Conservation (phyloP, 2,888 invertebrate genomes). For the Drosophila cracens region DNA sequence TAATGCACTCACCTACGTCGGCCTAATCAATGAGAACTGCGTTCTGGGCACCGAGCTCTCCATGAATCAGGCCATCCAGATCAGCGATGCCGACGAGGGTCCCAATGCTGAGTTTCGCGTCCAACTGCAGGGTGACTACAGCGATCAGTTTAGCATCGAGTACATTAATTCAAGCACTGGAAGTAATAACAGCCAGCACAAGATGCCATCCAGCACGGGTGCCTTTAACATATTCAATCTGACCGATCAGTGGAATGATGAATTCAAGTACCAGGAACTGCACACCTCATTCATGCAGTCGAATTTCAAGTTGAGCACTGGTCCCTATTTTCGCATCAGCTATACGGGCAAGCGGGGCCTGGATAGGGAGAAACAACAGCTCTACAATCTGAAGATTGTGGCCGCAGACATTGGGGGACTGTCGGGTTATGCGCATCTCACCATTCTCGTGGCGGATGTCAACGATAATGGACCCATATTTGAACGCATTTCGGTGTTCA, state of each 20-base stretch:
- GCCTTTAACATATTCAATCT: slow-evolving; percentile 83
- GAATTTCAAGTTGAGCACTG: slow-evolving; percentile 75
- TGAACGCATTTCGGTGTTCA: slow-evolving; percentile 89
- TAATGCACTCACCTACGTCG: slow-evolving; percentile 89
- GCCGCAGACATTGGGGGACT: slow-evolving; percentile 92
- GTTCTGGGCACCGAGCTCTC: slow-evolving; percentile 89
- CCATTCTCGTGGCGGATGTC: slow-evolving; percentile 90
- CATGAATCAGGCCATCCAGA: slow-evolving; percentile 89
- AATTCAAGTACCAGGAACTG: slow-evolving; percentile 83
- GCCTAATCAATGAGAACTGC: slow-evolving; percentile 92
- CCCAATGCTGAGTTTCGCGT: slow-evolving; percentile 89
- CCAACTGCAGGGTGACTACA: slow-evolving; percentile 90
- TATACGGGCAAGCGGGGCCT: slow-evolving; percentile 85
- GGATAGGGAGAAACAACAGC: slow-evolving; percentile 90
- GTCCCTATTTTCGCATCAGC: slow-evolving; percentile 81
- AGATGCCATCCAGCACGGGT: slow-evolving; percentile 78
- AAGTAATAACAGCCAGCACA: slow-evolving; percentile 59
- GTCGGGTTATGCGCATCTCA: slow-evolving; percentile 90
- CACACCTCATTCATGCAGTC: slow-evolving; percentile 82
- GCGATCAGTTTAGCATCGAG: slow-evolving; percentile 88
- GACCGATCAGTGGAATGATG: slow-evolving; percentile 84
- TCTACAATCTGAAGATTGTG: slow-evolving; percentile 89
- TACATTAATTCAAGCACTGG: slow-evolving; percentile 87
- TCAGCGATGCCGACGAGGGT: slow-evolving; percentile 90
- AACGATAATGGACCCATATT: slow-evolving; percentile 93